phyloP scores from a whole-genome alignment of 2,888 invertebrate genomes.

The Patella ulyssiponensis region DNA sequence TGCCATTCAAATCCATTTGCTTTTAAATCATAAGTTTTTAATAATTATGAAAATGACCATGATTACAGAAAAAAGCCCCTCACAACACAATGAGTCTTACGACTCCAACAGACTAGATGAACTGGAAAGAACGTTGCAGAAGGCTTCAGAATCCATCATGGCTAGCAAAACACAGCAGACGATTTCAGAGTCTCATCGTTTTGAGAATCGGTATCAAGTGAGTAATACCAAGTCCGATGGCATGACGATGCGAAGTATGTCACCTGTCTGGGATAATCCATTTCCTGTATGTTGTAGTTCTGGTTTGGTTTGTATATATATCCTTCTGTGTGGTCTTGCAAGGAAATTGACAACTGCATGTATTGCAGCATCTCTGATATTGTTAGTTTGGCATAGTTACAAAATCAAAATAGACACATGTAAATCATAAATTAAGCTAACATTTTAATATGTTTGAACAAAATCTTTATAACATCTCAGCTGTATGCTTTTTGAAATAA shows the following conservation, averaged over 20 bases:
- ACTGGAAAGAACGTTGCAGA: constrained; percentile 57
- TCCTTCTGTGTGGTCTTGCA: not conserved
- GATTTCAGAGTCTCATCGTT: not conserved
- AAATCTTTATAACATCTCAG: no score
- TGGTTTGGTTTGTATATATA: constrained; percentile 5
- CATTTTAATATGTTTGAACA: no score
- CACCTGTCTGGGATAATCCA: constrained; percentile 51
- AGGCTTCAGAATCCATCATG: constrained; percentile 57
- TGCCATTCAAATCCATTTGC: no score
- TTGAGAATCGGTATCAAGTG: not conserved
- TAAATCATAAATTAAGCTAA: no score
- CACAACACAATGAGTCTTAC: constrained; percentile 22
- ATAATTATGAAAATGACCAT: no score
- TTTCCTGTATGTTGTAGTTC: not conserved
- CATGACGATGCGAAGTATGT: constrained; percentile 44
- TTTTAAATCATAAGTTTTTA: no score
- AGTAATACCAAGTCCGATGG: not conserved
- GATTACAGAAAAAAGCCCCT: not conserved
- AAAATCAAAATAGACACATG: no score
- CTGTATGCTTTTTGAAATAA: no score
- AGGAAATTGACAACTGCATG: no score
- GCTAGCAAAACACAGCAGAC: constrained; percentile 33
- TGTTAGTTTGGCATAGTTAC: no score
- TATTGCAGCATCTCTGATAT: no score
- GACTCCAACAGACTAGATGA: constrained; percentile 56